Percentiles rank a stretch among this genome's conserved stretches.
These are phyloP conservation scores for Bryconaethiops microstoma DNA, from an alignment of 2,797 vertebrate genomes.

Conservation along the genomic window DNA sequence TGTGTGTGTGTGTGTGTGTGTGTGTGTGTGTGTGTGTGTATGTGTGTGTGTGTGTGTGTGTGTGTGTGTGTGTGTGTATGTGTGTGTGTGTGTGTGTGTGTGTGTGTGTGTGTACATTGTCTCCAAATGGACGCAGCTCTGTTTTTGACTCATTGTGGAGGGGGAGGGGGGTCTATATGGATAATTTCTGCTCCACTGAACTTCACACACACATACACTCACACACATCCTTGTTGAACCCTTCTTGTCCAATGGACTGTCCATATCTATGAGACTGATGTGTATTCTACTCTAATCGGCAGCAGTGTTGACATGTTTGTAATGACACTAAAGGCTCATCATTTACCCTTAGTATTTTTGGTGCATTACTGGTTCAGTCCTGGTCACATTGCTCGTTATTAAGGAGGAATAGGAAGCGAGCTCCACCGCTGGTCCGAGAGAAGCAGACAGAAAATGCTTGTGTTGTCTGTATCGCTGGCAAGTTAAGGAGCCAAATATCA, in stretches of 20 bases:
- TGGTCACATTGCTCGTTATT: background rate
- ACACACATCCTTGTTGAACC: background rate
- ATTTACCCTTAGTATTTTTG: background rate
- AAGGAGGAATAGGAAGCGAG: background rate
- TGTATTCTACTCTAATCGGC: background rate
- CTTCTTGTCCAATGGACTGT: background rate
- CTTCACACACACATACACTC: background rate
- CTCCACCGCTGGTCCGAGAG: background rate
- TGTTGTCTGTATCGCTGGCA: no score
- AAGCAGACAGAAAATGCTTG: background rate
- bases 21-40: no score
- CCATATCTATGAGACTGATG: background rate
- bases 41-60: no score
- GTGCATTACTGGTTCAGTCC: background rate
- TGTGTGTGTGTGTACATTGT: background rate
- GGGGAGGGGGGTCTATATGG: background rate
- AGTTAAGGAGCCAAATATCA: no score
- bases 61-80: conserved; percentile 11
- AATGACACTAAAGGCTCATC: background rate
- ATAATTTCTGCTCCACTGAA: background rate
- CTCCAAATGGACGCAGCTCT: no score
- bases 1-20: no score
- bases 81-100: background rate
- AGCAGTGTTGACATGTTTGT: background rate
- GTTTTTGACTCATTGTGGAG: background rate